phyloP scores from a whole-genome alignment of 2,888 invertebrate genomes.

The Philaethria dido region DNA sequence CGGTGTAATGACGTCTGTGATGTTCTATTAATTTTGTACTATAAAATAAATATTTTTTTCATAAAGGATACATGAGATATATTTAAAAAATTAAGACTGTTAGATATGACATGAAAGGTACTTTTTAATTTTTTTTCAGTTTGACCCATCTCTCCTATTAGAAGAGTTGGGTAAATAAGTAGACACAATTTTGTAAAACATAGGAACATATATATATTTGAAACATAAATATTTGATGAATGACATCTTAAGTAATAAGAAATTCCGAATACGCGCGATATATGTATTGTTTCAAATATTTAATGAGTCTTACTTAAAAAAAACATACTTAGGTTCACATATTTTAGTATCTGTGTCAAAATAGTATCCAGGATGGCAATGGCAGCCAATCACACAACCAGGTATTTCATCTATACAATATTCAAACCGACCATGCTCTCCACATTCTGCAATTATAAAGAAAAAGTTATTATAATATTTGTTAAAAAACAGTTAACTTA shows the following conservation, averaged over 20 bases:
- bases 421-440: slow-evolving; percentile 72
- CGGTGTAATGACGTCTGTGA: slow-evolving; percentile 53
- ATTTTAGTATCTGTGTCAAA: slow-evolving; percentile 76
- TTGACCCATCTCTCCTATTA: background rate
- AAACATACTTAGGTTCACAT: slow-evolving; percentile 71
- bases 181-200: too few species aligned
- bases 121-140: too few species aligned
- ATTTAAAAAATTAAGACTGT: too few species aligned
- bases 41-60: slow-evolving; percentile 41
- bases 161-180: background rate
- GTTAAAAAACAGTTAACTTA: too few species aligned
- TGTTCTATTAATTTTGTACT: slow-evolving; percentile 64
- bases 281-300: slow-evolving; percentile 10
- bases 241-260: too few species aligned
- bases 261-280: too few species aligned
- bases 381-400: slow-evolving; percentile 76
- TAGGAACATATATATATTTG: too few species aligned
- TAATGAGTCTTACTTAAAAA: background rate
- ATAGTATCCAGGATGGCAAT: slow-evolving; percentile 76
- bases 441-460: slow-evolving; percentile 64
- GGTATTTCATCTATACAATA: slow-evolving; percentile 72
- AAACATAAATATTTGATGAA: too few species aligned
- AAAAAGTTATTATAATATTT: background rate
- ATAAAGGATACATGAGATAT: background rate
- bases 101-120: too few species aligned